phyloP scores from a whole-genome alignment of 2,888 invertebrate genomes.

The Brenthis ino region DNA sequence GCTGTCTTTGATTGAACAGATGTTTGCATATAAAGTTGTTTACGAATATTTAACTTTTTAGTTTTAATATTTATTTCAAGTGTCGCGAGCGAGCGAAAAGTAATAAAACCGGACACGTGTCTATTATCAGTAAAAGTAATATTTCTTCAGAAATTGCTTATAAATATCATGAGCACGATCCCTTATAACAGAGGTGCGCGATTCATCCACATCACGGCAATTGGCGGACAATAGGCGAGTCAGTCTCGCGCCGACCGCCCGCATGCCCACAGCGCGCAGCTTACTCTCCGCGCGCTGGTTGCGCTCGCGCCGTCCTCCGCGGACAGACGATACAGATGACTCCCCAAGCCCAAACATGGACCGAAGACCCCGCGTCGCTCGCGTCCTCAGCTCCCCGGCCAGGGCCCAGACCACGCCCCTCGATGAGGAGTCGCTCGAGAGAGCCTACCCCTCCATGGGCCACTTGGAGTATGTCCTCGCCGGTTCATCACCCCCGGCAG shows the following conservation, averaged over 20 bases:
- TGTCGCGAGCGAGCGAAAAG: not conserved
- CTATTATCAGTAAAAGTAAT: not conserved
- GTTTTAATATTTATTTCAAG: too few relatives aligned
- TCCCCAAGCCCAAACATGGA: slow-evolving; percentile 56
- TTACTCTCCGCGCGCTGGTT: slow-evolving; percentile 70
- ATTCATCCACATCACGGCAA: slow-evolving; percentile 60
- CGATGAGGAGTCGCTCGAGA: slow-evolving; percentile 82
- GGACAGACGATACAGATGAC: slow-evolving; percentile 58
- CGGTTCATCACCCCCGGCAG: slow-evolving; percentile 90
- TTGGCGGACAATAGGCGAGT: slow-evolving; percentile 66
- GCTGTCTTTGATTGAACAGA: too few relatives aligned
- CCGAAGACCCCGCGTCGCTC: slow-evolving; percentile 58
- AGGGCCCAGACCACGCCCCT: slow-evolving; percentile 52
- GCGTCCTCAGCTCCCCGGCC: slow-evolving; percentile 55
- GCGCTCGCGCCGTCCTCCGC: slow-evolving; percentile 60
- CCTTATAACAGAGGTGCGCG: slow-evolving; percentile 58
- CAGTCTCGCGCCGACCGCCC: slow-evolving; percentile 58
- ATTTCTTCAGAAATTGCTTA: not conserved
- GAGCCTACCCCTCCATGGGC: slow-evolving; percentile 85
- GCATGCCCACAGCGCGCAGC: slow-evolving; percentile 72
- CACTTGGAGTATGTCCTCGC: slow-evolving; percentile 90
- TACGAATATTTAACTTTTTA: too few relatives aligned
- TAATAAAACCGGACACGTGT: not conserved
- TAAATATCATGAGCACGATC: slow-evolving; percentile 33
- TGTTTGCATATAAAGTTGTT: too few relatives aligned